phyloP scores from a whole-genome alignment of 1,140 invertebrate genomes.

The Intoshia linei region DNA sequence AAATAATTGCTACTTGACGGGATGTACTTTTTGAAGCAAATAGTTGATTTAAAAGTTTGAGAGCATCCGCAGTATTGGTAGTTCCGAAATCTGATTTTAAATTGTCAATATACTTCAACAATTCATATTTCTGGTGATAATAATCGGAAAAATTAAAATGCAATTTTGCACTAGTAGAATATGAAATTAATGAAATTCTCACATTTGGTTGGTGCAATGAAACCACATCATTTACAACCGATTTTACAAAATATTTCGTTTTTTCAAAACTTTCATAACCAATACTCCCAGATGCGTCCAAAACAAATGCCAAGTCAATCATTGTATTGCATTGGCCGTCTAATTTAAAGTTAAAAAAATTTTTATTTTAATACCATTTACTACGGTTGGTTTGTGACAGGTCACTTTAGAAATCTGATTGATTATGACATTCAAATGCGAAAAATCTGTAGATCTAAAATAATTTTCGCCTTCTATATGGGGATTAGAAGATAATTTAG shows the following conservation, averaged over 20 bases:
- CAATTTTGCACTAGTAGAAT: too few relatives aligned
- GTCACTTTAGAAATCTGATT: too few relatives aligned
- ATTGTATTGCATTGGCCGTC: slow-evolving; percentile 5
- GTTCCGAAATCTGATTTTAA: not conserved
- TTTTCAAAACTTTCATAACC: slow-evolving; percentile 8
- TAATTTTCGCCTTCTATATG: not conserved
- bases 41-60: slow-evolving; percentile 11
- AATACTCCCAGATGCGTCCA: slow-evolving; percentile 12
- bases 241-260: slow-evolving; percentile 1
- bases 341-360: too few relatives aligned
- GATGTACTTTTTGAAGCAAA: slow-evolving; percentile 6
- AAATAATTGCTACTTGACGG: not conserved
- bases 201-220: slow-evolving; percentile 1
- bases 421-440: too few relatives aligned
- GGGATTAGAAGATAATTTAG: not conserved
- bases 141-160: slow-evolving; percentile 4
- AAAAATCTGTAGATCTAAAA: too few relatives aligned
- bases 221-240: slow-evolving; percentile 8
- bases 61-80: slow-evolving; percentile 14
- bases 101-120: not conserved
- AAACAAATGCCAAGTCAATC: slow-evolving; percentile 12
- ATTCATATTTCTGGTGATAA: not conserved
- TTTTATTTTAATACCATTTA: too few relatives aligned
- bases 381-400: too few relatives aligned
- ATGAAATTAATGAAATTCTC: slow-evolving; percentile 1